A percentile compares a stretch with the other conserved stretches of the same genome.
These are phyloP conservation scores for Aptenodytes forsteri DNA, from an alignment of 2,113 vertebrate genomes.

Conservation along the genomic window DNA sequence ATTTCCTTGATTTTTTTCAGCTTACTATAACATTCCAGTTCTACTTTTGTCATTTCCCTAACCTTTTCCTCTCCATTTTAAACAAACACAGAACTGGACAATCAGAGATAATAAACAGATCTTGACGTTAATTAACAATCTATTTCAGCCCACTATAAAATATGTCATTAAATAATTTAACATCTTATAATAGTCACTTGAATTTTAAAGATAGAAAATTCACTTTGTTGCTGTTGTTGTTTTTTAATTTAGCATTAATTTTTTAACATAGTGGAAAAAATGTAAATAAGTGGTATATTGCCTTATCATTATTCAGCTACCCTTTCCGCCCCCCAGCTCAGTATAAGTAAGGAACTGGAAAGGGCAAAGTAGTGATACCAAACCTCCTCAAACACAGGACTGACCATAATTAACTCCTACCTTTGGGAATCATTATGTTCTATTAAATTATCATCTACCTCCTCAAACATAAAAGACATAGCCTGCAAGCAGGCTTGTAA, in stretches of 20 bases:
- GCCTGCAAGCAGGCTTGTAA: not conserved
- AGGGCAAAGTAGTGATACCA: not conserved
- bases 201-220: not conserved
- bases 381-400: not conserved
- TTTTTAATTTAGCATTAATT: not conserved
- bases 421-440: not conserved
- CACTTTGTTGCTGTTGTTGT: not conserved
- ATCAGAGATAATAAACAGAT: not conserved
- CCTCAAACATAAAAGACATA: not conserved
- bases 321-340: not conserved
- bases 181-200: not conserved
- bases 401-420: not conserved
- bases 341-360: not conserved
- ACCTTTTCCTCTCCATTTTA: not conserved
- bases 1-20: not conserved
- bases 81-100: not conserved
- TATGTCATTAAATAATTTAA: not conserved
- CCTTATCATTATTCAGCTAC: not conserved
- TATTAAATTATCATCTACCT: not conserved
- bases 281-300: not conserved
- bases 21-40: not conserved
- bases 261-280: not conserved
- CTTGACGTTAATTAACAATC: not conserved
- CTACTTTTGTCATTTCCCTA: not conserved
- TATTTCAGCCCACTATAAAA: not conserved